A percentile compares a stretch with the other conserved stretches of the same genome.
Evolutionary conservation across 2,797 vertebrate genomes (phyloP).

Genomic region (Argyrosomus regius): DNA sequence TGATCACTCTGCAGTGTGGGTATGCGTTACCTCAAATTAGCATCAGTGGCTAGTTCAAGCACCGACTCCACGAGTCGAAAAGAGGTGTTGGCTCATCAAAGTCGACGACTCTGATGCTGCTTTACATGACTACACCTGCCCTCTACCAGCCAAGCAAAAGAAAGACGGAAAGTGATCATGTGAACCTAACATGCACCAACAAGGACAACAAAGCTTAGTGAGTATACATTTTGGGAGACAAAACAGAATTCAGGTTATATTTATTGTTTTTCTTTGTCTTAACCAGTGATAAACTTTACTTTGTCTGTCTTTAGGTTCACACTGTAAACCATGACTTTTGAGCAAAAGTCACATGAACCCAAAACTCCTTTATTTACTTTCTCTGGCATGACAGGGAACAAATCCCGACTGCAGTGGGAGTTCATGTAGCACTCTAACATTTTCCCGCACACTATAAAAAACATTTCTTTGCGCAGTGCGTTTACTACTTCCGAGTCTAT

Average conservation of each 20-base stretch:
- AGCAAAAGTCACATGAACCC: slow-evolving; percentile 4
- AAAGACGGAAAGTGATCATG: neutral
- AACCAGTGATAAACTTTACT: neutral
- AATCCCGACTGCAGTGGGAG: slow-evolving; percentile 1
- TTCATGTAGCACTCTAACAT: neutral
- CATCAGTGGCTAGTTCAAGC: neutral
- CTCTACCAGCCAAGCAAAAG: neutral
- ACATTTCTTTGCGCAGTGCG: neutral
- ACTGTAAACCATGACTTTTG: neutral
- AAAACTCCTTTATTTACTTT: slow-evolving; percentile 2
- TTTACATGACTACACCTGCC: neutral
- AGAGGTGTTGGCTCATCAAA: neutral
- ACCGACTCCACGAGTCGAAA: neutral
- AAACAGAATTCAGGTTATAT: neutral
- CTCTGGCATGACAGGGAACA: neutral
- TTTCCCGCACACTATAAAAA: slow-evolving; percentile 9
- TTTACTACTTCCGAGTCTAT: slow-evolving; percentile 30
- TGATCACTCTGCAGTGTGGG: neutral
- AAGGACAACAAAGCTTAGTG: neutral
- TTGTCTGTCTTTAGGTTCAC: neutral
- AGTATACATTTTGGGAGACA: neutral
- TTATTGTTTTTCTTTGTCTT: neutral
- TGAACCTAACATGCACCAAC: neutral
- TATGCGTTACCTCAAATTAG: neutral
- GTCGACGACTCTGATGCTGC: neutral